Conservation (phyloP, 2,113 vertebrate genomes). For the Ginglymostoma cirratum region DNA sequence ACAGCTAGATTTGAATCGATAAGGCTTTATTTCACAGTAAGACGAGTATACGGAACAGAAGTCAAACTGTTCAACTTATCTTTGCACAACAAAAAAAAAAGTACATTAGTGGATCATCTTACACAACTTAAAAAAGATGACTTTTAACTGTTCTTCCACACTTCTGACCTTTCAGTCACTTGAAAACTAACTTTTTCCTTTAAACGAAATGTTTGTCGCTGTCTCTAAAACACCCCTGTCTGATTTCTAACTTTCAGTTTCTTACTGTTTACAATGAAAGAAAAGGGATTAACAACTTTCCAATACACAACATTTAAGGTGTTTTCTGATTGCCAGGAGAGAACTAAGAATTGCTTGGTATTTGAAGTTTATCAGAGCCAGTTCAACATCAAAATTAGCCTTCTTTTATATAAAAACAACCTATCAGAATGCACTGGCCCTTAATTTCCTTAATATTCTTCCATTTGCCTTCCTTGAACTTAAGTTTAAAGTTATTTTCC, state of each 20-base stretch:
- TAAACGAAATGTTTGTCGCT: background rate
- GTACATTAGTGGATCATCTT: background rate
- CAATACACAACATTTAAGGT: background rate
- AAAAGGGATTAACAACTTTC: background rate
- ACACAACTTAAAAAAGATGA: background rate
- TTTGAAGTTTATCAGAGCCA: too few relatives aligned
- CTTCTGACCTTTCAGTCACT: background rate
- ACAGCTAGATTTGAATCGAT: background rate
- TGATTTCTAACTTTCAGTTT: background rate
- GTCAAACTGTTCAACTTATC: background rate
- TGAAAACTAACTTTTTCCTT: background rate
- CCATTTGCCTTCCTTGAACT: background rate
- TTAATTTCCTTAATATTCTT: background rate
- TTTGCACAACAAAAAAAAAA: background rate
- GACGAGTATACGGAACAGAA: background rate
- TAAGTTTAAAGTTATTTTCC: background rate
- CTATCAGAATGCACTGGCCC: background rate
- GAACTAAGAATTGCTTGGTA: background rate
- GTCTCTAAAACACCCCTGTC: background rate
- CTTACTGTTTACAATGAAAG: background rate
- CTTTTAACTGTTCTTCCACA: background rate
- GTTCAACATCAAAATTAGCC: background rate
- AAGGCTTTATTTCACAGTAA: slow-evolving; percentile 23
- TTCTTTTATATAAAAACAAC: background rate
- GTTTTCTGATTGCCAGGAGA: background rate